A percentile compares a stretch with the other conserved stretches of the same genome.
Conservation (phyloP, 2,113 vertebrate genomes). For the Stictonetta naevosa region DNA sequence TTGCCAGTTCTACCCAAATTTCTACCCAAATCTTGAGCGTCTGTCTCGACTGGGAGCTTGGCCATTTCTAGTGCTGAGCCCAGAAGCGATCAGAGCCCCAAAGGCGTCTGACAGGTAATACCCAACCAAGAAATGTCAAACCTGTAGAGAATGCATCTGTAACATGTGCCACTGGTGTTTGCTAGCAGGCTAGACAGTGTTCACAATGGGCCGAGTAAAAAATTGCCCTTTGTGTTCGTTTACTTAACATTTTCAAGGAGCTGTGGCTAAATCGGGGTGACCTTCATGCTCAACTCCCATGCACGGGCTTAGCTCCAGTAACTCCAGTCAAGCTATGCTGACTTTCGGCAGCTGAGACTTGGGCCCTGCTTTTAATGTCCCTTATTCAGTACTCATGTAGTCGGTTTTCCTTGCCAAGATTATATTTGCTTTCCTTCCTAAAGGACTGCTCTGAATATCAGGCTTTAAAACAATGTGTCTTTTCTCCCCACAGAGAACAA, state of each 20-base stretch:
- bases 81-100: neutral
- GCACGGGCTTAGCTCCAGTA: constrained; percentile 1
- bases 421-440: constrained; percentile 63
- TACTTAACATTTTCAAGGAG: constrained; percentile 26
- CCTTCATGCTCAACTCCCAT: constrained; percentile 28
- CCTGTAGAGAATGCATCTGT: neutral
- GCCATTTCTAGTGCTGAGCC: neutral
- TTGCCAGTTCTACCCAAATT: neutral
- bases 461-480: constrained; percentile 36
- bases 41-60: neutral
- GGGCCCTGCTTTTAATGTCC: constrained; percentile 40
- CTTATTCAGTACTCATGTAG: neutral
- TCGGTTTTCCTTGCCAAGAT: neutral
- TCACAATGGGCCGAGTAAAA: neutral
- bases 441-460: constrained; percentile 46
- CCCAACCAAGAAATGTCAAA: neutral
- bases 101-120: neutral
- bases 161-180: accelerated
- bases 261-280: neutral
- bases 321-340: neutral
- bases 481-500: constrained; percentile 31
- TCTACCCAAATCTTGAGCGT: neutral
- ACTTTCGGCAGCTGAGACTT: constrained; percentile 32
- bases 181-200: neutral
- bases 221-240: neutral